Evolutionary conservation across 2,888 invertebrate species (phyloP).

Genomic region (Odontomyia ornata): DNA sequence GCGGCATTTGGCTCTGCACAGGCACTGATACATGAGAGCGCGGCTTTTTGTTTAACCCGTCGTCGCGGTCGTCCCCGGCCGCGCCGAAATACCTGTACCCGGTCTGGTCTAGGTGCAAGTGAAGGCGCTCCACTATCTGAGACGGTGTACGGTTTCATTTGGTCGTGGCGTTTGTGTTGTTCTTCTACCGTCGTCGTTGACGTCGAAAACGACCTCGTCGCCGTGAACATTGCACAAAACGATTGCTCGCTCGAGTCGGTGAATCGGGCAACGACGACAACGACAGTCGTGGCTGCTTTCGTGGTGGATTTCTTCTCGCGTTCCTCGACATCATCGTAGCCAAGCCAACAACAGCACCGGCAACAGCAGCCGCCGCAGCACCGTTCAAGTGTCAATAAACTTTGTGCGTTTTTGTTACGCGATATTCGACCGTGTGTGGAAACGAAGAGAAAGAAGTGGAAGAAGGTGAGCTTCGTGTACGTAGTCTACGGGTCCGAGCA

Average conservation of each 20-base stretch:
- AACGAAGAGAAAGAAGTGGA: constrained; percentile 9
- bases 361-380: not conserved
- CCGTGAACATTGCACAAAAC: constrained; percentile 4
- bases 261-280: not conserved
- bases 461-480: not conserved
- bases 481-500: not conserved
- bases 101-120: constrained; percentile 21
- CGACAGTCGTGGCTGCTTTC: not conserved
- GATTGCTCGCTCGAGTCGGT: not conserved
- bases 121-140: constrained; percentile 22
- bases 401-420: constrained; percentile 28
- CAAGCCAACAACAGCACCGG: not conserved
- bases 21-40: not conserved
- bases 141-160: constrained; percentile 20
- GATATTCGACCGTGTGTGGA: not conserved
- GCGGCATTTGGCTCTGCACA: constrained; percentile 4
- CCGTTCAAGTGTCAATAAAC: constrained; percentile 44
- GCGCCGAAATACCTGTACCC: constrained; percentile 37
- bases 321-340: not conserved
- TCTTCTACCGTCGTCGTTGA: not conserved
- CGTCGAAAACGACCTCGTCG: not conserved
- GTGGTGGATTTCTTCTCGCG: not conserved
- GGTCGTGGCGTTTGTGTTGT: constrained; percentile 9
- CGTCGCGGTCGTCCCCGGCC: constrained; percentile 3
- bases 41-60: constrained; percentile 30